Percentiles rank a stretch among this genome's conserved stretches.
phyloP scores from a whole-genome alignment of 1,140 invertebrate species.

The Pentalonia nigronervosa region DNA sequence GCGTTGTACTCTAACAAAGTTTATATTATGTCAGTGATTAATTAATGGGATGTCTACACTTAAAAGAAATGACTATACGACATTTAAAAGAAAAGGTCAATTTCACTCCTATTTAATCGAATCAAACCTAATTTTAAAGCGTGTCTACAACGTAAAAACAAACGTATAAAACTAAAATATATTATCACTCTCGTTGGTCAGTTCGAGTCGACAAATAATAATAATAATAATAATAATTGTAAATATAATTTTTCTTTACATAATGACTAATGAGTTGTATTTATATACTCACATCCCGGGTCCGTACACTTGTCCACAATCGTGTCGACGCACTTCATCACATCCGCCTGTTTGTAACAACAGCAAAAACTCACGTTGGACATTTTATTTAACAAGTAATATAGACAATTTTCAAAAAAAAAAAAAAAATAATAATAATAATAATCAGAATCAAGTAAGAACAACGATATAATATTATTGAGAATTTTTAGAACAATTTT shows the following conservation, averaged over 20 bases:
- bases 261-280: not conserved
- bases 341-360: constrained; percentile 57
- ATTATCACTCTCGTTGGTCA: not conserved
- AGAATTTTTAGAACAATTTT: not conserved
- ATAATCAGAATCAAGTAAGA: not conserved
- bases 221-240: not conserved
- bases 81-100: not conserved
- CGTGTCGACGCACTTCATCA: constrained; percentile 56
- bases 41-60: not conserved
- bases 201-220: not conserved
- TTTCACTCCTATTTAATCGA: not conserved
- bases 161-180: not conserved
- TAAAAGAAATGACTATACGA: not conserved
- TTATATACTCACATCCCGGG: constrained; percentile 50
- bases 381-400: not conserved
- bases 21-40: not conserved
- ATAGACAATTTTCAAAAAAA: not conserved
- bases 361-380: constrained; percentile 53
- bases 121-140: not conserved
- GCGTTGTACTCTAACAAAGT: not conserved
- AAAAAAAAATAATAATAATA: not conserved
- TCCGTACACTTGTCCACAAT: constrained; percentile 56
- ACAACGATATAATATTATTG: not conserved
- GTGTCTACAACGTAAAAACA: not conserved
- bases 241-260: not conserved